Base-by-base conservation (phyloP, 2,888 invertebrate genomes). In the Dicroscelio sp. region DNA sequence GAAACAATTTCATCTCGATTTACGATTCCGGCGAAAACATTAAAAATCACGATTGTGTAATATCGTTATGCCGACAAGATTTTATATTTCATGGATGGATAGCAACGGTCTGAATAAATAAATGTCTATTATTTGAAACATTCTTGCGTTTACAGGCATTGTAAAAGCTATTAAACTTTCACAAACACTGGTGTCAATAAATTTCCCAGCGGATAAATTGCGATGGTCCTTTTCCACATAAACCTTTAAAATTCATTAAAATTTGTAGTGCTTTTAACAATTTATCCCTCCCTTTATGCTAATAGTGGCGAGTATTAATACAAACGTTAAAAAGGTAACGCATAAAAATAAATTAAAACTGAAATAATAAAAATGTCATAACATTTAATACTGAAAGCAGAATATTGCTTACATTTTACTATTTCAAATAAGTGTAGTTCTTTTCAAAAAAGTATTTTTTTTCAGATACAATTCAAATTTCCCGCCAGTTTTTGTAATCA, bases 91-190 rank as follows among this genome's bases (percentile, higher is more conserved):
- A 3, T 14, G 25, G 58, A 35, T 35, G n/a, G n/a, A 63, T 63
- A 79, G 67, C n/a, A 79, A 52, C 52, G 20, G 20, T 33, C 27
- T 65, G 80, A 67, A 69, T 69, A 80, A 80, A 80, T 63, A 52
- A 82, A 84, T 25, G 63, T 60, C 30, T 43, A 84, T 84, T 48
- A 84, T 58, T 73, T 12, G 23, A 76, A 84, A 84, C 84, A 67
- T 76, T 67, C 65, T 65, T 75, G 52, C 75, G 38, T 75, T 75
- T 84, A 76, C 84, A 23, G 52, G 43, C 12, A 23, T 58, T 71
- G 75, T 55, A 55, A 65, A 65, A 76, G 84, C 84, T 75, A 84
- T 84, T 75, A 84, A 84, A 84, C 52, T 84, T 84, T 84, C 84
- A 67, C 75, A 35, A 84, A 84, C 84, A 84, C 75, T 38, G 55